Conservation (phyloP, 1,140 invertebrate species). For the Heliothis virescens region DNA sequence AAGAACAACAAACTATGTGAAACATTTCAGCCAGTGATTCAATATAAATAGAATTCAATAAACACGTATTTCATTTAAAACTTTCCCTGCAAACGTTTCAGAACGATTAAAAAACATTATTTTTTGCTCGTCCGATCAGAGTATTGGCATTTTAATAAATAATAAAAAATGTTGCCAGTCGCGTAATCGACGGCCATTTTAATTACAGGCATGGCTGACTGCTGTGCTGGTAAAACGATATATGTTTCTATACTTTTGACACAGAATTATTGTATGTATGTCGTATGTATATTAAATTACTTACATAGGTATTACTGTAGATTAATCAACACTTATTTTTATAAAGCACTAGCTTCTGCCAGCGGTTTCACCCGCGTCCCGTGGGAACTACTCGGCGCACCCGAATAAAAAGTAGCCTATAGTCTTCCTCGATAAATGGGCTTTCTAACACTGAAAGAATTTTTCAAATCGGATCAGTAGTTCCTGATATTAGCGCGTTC, state of each 20-base stretch:
- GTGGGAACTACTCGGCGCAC: no score
- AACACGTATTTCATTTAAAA: conserved; percentile 12
- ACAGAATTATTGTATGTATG: neutral
- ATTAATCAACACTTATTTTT: no score
- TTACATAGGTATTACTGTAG: no score
- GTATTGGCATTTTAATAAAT: neutral
- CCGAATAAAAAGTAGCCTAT: no score
- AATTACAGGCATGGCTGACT: conserved; percentile 25
- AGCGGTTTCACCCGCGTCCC: no score
- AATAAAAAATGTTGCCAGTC: neutral
- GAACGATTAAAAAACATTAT: conserved; percentile 4
- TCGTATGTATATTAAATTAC: no score
- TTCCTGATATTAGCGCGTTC: no score
- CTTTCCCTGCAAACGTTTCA: neutral
- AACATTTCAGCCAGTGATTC: conserved; percentile 20
- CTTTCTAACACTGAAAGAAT: no score
- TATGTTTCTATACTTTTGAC: neutral
- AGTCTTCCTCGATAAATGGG: no score
- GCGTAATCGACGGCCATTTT: conserved; percentile 9
- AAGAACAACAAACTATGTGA: no score
- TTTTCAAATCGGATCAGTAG: no score
- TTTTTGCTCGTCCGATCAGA: neutral
- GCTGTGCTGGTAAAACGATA: neutral
- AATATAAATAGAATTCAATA: neutral
- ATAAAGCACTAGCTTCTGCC: no score